Evolutionary conservation across 2,797 vertebrate genomes (phyloP).

Genomic region (Eulemur rubriventer): DNA sequence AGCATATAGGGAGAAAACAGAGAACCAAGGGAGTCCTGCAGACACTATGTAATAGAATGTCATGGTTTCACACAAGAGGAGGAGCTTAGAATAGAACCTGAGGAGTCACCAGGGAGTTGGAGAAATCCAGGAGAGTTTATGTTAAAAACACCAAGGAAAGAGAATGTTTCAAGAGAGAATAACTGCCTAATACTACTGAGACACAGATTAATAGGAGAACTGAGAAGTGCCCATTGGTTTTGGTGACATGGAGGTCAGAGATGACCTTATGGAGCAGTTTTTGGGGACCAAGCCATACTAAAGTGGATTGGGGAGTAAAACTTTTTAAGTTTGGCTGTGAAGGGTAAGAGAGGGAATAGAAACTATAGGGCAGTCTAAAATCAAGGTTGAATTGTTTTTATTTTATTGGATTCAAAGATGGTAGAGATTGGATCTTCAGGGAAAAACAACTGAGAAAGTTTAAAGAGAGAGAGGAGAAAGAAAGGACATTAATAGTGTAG

Average conservation of each 20-base stretch:
- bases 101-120: background rate
- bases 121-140: background rate
- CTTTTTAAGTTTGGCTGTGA: background rate
- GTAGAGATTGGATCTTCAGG: background rate
- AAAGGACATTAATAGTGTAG: background rate
- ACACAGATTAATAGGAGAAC: background rate
- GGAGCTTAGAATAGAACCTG: background rate
- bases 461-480: background rate
- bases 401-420: background rate
- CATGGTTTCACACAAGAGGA: background rate
- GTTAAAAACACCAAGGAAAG: background rate
- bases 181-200: background rate
- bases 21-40: background rate
- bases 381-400: background rate
- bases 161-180: background rate
- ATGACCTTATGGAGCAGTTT: background rate
- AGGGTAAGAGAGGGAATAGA: background rate
- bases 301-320: background rate
- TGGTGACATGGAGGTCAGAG: background rate
- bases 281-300: background rate
- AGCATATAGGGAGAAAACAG: background rate
- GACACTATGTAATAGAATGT: background rate
- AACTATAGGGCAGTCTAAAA: background rate
- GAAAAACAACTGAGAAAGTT: background rate
- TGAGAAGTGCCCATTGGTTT: background rate